Evolutionary conservation across 2,113 vertebrate species (phyloP).

Genomic region (Calyptomena viridis): DNA sequence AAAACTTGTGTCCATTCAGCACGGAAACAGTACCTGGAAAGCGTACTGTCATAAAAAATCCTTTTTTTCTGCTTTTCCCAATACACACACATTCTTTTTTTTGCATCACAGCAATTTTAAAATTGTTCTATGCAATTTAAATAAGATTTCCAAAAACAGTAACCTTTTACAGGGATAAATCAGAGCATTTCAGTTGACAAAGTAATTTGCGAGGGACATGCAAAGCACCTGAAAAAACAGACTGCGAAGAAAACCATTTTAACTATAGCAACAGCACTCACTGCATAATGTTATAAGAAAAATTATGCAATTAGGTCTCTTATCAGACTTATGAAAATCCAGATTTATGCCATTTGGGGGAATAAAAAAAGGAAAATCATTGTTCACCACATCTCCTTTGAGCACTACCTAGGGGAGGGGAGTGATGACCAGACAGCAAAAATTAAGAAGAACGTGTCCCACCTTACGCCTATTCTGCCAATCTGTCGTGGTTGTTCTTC

Average conservation of each 20-base stretch:
- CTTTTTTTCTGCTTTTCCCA: slow-evolving; percentile 10
- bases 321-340: slow-evolving; percentile 45
- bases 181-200: neutral
- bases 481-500: slow-evolving; percentile 66
- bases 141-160: slow-evolving; percentile 6
- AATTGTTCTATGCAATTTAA: slow-evolving; percentile 53
- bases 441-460: slow-evolving; percentile 60
- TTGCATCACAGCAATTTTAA: slow-evolving; percentile 3
- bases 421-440: slow-evolving; percentile 57
- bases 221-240: slow-evolving; percentile 45
- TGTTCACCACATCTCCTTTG: slow-evolving; percentile 18
- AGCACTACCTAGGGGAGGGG: slow-evolving; percentile 35
- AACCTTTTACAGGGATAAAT: slow-evolving; percentile 8
- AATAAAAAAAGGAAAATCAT: neutral
- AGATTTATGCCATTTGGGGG: slow-evolving; percentile 5
- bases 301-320: slow-evolving; percentile 57
- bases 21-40: slow-evolving; percentile 48
- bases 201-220: neutral
- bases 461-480: slow-evolving; percentile 62
- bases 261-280: slow-evolving; percentile 29
- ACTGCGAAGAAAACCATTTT: slow-evolving; percentile 18
- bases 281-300: slow-evolving; percentile 28
- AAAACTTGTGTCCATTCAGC: slow-evolving; percentile 61
- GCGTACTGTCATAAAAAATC: slow-evolving; percentile 28
- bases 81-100: neutral